A percentile compares a stretch with the other conserved stretches of the same genome.
Evolutionary conservation across 2,888 invertebrate genomes (phyloP).

Genomic region (Linnaemya tessellans): DNA sequence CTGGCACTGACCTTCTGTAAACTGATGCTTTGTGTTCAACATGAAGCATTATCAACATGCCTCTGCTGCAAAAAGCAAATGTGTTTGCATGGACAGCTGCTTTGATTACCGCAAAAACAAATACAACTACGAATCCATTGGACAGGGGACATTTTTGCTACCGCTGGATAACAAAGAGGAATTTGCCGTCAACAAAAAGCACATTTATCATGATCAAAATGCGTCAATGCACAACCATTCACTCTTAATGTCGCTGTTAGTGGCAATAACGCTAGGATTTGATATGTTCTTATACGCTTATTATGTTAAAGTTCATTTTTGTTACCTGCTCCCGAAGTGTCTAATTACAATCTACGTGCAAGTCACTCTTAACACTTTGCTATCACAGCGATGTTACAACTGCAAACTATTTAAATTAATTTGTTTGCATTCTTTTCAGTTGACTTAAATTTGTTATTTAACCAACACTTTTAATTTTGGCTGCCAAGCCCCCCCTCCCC

Average conservation of each 20-base stretch:
- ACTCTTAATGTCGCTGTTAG: neutral
- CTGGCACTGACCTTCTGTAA: neutral
- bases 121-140: neutral
- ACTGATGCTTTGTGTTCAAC: neutral
- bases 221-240: neutral
- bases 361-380: neutral
- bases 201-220: conserved; percentile 13
- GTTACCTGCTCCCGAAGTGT: neutral
- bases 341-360: neutral
- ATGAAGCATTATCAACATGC: neutral
- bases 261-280: neutral
- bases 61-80: neutral
- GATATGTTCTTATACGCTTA: neutral
- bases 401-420: neutral
- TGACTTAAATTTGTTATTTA: conserved; percentile 32
- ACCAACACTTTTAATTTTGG: conserved; percentile 14
- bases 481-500: neutral
- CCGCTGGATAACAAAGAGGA: neutral
- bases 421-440: neutral
- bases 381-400: neutral
- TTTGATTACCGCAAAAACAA: neutral
- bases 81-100: neutral
- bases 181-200: neutral
- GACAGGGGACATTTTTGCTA: neutral
- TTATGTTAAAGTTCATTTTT: conserved; percentile 11